These are phyloP conservation scores for Lasioglossum baleicum DNA, from an alignment of 1,140 invertebrate genomes.

Conservation along the genomic window DNA sequence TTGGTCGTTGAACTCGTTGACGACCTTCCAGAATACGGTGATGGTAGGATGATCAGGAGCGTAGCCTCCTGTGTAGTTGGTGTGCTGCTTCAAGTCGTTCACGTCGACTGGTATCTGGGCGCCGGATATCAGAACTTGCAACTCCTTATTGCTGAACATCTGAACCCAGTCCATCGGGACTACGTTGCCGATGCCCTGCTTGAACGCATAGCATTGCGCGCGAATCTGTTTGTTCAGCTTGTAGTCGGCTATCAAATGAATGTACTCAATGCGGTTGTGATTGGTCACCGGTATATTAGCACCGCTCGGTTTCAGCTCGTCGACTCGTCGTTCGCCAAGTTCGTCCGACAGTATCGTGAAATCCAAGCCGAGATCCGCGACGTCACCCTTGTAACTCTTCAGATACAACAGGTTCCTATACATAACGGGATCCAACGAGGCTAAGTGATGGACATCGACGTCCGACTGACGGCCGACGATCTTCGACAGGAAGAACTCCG, in stretches of 20 bases:
- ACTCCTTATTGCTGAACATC: constrained; percentile 96
- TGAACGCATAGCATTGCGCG: constrained; percentile 91
- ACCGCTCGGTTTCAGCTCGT: constrained; percentile 95
- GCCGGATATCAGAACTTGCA: constrained; percentile 96
- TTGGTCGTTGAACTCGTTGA: constrained; percentile 90
- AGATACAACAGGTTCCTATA: constrained; percentile 95
- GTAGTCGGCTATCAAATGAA: constrained; percentile 97
- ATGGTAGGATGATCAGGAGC: constrained; percentile 88
- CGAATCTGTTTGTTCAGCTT: constrained; percentile 96
- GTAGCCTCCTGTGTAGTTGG: constrained; percentile 93
- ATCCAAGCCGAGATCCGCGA: constrained; percentile 92
- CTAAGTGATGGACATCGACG: constrained; percentile 95
- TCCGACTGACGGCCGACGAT: constrained; percentile 88
- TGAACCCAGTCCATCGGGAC: constrained; percentile 94
- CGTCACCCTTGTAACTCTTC: constrained; percentile 90
- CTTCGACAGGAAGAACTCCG: constrained; percentile 95
- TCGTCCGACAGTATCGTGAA: constrained; percentile 95
- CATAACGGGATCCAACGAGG: constrained; percentile 94
- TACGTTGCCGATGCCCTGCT: constrained; percentile 92
- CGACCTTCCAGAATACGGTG: constrained; percentile 91
- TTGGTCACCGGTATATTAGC: constrained; percentile 93
- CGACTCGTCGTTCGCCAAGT: constrained; percentile 92
- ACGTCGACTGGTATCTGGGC: constrained; percentile 95
- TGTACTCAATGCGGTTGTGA: constrained; percentile 97
- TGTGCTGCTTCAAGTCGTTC: constrained; percentile 91